Evolutionary conservation across 2,113 vertebrate species (phyloP), one percentile per base, ranked within the genome.

Genomic region (Chascanopsetta lugubris): DNA sequence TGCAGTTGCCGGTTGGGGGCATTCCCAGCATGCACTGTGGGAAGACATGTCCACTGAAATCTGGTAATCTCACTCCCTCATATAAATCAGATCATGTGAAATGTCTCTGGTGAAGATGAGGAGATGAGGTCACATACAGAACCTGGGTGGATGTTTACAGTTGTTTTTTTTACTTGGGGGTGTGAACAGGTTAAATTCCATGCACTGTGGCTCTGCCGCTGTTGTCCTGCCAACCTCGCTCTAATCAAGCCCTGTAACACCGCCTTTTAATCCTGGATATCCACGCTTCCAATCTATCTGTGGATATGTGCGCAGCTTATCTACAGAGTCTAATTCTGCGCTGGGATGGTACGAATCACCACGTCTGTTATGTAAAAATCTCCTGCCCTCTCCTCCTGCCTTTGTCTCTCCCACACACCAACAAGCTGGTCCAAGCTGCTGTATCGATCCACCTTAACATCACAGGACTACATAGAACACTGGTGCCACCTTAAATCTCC

Each of bases 401-500:
- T 59, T 64, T 55, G 56, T 74, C 56, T 66, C 47, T 10, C 12
- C 11, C 12, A 27, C 1, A 17, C 4, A n/a, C 26, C 11, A 29
- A 32, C 25, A 6, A 2, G 8, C 27, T 25, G 12, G 25, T 6
- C 45, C 10, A 65, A 64, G 24, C 38, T 1, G 48, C 10, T 58
- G 43, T 18, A 13, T 63, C 56, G 15, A 49, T 47, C 45, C 45
- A 32, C 43, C 34, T 45, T 27, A 2, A 12, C 10, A 22, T 21
- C 6, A 4, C 3, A 20, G 0, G 30, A 34, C 26, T 51, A 12
- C 2, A 36, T 4, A 18, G 0, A 9, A 57, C 34, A 15, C 2
- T 11, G 32, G 71, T 78, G 71, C 74, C 65, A 59, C 68, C 72
- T 81, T 68, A 65, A 34, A 77, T 50, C 34, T 38, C 29, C 53